Evolutionary conservation across 2,888 invertebrate species (phyloP).

Genomic region (Melieria crassipennis): DNA sequence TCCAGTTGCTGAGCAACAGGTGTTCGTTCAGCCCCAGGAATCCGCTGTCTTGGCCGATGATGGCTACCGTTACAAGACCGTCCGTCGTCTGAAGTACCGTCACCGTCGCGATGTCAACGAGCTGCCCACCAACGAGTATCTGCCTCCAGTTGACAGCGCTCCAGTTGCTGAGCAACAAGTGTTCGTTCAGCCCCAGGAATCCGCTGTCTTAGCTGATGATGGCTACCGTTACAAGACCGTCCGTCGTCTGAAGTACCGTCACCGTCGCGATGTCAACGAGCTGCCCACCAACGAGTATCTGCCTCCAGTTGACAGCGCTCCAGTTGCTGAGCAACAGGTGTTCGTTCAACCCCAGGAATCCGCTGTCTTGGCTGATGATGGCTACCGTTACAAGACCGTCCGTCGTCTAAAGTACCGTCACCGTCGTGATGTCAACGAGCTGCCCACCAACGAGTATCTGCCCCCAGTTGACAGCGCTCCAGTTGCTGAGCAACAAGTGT

Average conservation of each 20-base stretch:
- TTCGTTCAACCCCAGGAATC: constrained; percentile 19
- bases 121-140: constrained; percentile 42
- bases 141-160: constrained; percentile 40
- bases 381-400: constrained; percentile 48
- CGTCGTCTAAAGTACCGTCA: constrained; percentile 40
- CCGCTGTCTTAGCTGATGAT: constrained; percentile 37
- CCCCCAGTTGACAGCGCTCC: constrained; percentile 32
- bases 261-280: constrained; percentile 43
- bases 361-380: constrained; percentile 38
- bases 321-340: constrained; percentile 19
- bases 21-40: constrained; percentile 10
- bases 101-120: constrained; percentile 47
- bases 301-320: constrained; percentile 36
- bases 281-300: constrained; percentile 37
- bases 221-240: constrained; percentile 47
- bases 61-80: constrained; percentile 45
- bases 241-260: constrained; percentile 36
- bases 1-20: constrained; percentile 16
- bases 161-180: constrained; percentile 27
- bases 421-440: constrained; percentile 44
- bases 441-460: constrained; percentile 37
- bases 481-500: constrained; percentile 14
- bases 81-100: constrained; percentile 38
- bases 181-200: constrained; percentile 24
- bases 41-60: constrained; percentile 33